These are phyloP conservation scores for Larimichthys polyactis DNA, from an alignment of 2,113 vertebrate species.

Conservation along the genomic window DNA sequence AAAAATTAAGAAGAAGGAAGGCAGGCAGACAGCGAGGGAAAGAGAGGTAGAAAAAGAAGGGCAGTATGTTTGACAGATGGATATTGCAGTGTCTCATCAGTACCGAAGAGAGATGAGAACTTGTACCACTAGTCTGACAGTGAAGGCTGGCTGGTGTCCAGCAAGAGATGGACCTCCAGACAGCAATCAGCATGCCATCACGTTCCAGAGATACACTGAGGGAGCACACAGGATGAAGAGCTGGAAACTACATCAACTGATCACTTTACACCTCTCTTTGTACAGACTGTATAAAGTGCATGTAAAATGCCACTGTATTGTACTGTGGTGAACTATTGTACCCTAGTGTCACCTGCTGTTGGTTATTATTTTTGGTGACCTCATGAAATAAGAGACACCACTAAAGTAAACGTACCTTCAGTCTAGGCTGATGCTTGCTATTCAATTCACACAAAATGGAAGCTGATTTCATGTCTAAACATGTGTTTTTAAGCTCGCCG, in stretches of 20 bases:
- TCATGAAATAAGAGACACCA: slow-evolving; percentile 50
- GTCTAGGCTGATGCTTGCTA: slow-evolving; percentile 53
- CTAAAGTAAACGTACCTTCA: slow-evolving; percentile 53
- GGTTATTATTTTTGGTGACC: slow-evolving; percentile 62
- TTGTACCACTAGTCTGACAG: slow-evolving; percentile 72
- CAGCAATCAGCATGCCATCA: slow-evolving; percentile 68
- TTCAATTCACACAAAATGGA: slow-evolving; percentile 66
- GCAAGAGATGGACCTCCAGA: slow-evolving; percentile 70
- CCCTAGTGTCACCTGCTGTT: slow-evolving; percentile 69
- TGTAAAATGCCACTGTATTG: slow-evolving; percentile 7
- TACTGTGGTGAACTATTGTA: slow-evolving; percentile 50
- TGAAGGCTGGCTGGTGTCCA: slow-evolving; percentile 75
- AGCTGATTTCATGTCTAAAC: slow-evolving; percentile 73
- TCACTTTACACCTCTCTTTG: slow-evolving; percentile 41
- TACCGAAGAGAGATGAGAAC: slow-evolving; percentile 74
- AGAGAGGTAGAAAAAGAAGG: slow-evolving; percentile 41
- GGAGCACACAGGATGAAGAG: slow-evolving; percentile 35
- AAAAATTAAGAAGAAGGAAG: slow-evolving; percentile 21
- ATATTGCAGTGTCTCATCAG: slow-evolving; percentile 77
- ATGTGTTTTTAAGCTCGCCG: slow-evolving; percentile 69
- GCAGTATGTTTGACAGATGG: slow-evolving; percentile 80
- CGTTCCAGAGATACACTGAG: slow-evolving; percentile 56
- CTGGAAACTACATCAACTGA: slow-evolving; percentile 44
- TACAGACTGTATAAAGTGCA: slow-evolving; percentile 11
- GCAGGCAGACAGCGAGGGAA: slow-evolving; percentile 19